A percentile compares a stretch with the other conserved stretches of the same genome.
Conservation (phyloP, 35 echinoderm and acorn worm species). For the Apostichopus parvimensis region DNA sequence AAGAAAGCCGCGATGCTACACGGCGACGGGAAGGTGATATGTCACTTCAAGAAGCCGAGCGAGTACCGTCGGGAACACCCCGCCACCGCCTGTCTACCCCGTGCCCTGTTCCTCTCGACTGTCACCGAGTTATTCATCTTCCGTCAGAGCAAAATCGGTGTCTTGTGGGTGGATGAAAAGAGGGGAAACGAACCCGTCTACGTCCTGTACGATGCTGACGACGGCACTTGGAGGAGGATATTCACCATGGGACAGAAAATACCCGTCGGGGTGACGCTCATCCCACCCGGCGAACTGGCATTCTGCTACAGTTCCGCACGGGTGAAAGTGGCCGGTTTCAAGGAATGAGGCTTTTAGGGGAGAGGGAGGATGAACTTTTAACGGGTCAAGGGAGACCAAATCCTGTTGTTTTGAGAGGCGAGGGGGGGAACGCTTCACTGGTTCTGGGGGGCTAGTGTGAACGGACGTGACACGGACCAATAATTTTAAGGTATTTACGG, state of each 20-base stretch:
- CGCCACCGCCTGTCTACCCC: conserved; percentile 26
- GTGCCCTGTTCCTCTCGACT: conserved; percentile 5
- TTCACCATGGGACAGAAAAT: conserved; percentile 33
- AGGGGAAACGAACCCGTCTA: conserved; percentile 1
- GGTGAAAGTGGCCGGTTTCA: conserved; percentile 19
- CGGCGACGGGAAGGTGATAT: conserved; percentile 16
- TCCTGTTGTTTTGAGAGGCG: no score
- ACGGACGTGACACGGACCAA: no score
- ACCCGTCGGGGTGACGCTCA: conserved; percentile 13
- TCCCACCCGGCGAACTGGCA: conserved; percentile 21
- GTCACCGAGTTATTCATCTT: conserved; percentile 38
- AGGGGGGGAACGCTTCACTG: no score
- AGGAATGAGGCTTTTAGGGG: not conserved
- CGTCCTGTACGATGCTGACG: conserved; percentile 46
- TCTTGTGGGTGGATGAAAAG: conserved; percentile 44
- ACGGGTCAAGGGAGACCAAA: no score
- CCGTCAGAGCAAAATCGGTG: conserved; percentile 28
- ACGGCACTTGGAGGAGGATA: conserved; percentile 32
- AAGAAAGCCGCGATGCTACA: conserved; percentile 31
- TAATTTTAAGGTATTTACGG: no score
- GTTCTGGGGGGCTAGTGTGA: no score
- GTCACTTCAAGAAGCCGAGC: conserved; percentile 28
- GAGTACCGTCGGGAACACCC: not conserved
- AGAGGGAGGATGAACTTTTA: no score
- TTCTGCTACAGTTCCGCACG: conserved; percentile 33